These are phyloP conservation scores for Cataglyphis albicans DNA, from an alignment of 2,888 invertebrate species.

Conservation along the genomic window DNA sequence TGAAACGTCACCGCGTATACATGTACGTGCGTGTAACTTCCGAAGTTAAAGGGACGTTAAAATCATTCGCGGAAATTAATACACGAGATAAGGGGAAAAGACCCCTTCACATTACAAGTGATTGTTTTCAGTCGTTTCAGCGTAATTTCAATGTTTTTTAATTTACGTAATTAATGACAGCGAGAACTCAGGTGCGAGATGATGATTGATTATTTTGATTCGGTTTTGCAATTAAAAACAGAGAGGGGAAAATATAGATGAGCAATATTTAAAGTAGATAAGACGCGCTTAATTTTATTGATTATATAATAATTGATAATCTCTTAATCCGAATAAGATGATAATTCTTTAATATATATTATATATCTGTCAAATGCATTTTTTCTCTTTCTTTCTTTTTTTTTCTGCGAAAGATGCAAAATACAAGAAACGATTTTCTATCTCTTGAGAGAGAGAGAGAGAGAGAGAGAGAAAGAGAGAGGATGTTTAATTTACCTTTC, in stretches of 20 bases:
- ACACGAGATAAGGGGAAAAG: conserved; percentile 4
- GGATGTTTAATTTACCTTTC: neutral
- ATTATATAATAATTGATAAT: neutral
- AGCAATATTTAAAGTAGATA: neutral
- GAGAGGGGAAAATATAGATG: neutral
- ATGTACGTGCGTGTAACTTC: conserved; percentile 25
- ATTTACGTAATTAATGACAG: neutral
- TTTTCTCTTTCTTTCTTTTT: neutral
- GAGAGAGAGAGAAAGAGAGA: too few relatives aligned
- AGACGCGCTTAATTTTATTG: neutral
- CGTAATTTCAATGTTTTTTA: neutral
- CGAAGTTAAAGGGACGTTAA: conserved; percentile 53
- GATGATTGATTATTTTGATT: neutral
- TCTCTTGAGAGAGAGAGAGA: neutral
- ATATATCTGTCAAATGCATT: neutral
- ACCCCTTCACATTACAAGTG: conserved; percentile 13
- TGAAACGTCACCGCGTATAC: conserved; percentile 44
- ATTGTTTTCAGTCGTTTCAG: conserved; percentile 5
- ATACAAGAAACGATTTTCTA: neutral
- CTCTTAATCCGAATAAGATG: neutral
- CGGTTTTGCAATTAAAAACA: neutral
- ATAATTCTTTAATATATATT: neutral
- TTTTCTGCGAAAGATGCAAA: neutral
- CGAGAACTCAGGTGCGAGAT: neutral
- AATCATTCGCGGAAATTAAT: conserved; percentile 40